A percentile compares a stretch with the other conserved stretches of the same genome.
Evolutionary conservation across 2,797 vertebrate species (phyloP).

Genomic region (Threskiornis aethiopicus): DNA sequence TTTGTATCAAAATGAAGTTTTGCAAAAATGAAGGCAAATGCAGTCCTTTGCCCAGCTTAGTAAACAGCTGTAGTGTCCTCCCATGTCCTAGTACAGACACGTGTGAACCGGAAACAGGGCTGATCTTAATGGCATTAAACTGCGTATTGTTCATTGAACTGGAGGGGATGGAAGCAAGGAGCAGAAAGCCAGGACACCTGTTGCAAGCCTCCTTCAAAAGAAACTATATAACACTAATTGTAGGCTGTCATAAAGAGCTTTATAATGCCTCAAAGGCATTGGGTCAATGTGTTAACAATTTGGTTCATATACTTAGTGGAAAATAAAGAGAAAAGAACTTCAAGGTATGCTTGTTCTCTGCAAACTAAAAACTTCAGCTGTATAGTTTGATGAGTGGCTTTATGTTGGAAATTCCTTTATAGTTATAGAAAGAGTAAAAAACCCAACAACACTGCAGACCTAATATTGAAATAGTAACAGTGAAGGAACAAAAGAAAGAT

Average conservation of each 20-base stretch:
- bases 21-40: neutral
- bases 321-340: conserved; percentile 35
- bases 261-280: neutral
- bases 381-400: neutral
- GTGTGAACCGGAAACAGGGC: neutral
- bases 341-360: neutral
- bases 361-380: neutral
- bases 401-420: conserved; percentile 7
- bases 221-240: conserved; percentile 45
- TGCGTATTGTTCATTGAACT: conserved; percentile 12
- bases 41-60: neutral
- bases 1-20: neutral
- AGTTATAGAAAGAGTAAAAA: neutral
- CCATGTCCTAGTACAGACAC: neutral
- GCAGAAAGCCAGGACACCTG: conserved; percentile 44
- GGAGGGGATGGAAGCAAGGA: conserved; percentile 22
- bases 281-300: conserved; percentile 55
- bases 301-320: neutral
- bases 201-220: conserved; percentile 41
- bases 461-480: neutral
- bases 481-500: neutral
- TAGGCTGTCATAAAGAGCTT: neutral
- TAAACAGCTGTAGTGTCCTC: neutral
- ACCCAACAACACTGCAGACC: neutral
- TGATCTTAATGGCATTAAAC: conserved; percentile 1